These are phyloP conservation scores for Heliconius eleuchia DNA, from an alignment of 1,140 invertebrate genomes.

Conservation along the genomic window DNA sequence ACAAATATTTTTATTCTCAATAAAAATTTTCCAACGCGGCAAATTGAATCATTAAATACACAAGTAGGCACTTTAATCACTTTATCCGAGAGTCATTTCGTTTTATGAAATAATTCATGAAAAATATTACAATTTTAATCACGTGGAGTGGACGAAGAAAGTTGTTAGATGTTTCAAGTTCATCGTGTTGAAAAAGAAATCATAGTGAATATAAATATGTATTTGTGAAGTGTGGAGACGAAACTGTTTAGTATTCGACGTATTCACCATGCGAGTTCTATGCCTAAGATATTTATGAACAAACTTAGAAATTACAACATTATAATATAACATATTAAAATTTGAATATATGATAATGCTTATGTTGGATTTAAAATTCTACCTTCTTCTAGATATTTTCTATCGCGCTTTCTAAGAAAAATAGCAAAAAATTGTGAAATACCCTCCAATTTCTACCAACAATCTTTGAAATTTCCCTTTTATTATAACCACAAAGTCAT, in stretches of 20 bases:
- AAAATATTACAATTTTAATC: conserved; percentile 4
- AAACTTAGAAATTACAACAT: too few species aligned
- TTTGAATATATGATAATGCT: too few species aligned
- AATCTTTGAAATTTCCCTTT: background rate
- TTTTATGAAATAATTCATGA: background rate
- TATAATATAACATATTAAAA: too few species aligned
- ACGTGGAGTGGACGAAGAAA: background rate
- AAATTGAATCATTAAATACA: conserved; percentile 14
- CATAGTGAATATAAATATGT: background rate
- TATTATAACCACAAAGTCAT: background rate
- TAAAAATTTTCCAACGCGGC: conserved; percentile 5
- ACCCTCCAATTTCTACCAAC: background rate
- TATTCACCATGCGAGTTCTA: too few species aligned
- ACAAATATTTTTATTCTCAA: conserved; percentile 3
- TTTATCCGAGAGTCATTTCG: conserved; percentile 1
- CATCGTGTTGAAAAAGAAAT: background rate
- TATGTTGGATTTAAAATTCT: too few species aligned
- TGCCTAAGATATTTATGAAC: too few species aligned
- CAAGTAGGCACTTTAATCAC: conserved; percentile 10
- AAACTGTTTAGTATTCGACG: background rate
- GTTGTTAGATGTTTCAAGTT: background rate
- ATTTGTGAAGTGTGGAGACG: background rate
- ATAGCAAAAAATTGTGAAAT: background rate
- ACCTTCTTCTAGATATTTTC: too few species aligned
- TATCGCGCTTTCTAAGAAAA: too few species aligned